A percentile compares a stretch with the other conserved stretches of the same genome.
Evolutionary conservation across 1,140 invertebrate genomes (phyloP).

Genomic region (Drosophila suzukii): DNA sequence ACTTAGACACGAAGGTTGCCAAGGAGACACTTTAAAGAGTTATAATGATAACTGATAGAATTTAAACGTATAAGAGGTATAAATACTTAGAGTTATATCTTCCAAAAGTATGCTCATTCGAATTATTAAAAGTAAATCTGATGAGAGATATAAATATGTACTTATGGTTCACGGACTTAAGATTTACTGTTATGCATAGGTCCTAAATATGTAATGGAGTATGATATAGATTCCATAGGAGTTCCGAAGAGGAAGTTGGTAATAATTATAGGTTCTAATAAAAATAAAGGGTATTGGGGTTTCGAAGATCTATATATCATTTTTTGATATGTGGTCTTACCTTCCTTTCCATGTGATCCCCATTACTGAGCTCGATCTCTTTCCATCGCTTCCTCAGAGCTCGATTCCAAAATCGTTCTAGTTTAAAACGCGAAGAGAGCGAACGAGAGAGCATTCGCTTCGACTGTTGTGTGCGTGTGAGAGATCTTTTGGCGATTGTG

Average conservation of each 20-base stretch:
- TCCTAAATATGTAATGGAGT: too few species aligned
- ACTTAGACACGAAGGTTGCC: neutral
- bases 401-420: slow-evolving; percentile 65
- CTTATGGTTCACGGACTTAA: too few species aligned
- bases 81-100: too few species aligned
- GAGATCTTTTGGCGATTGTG: slow-evolving; percentile 1
- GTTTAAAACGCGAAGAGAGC: slow-evolving; percentile 45
- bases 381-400: slow-evolving; percentile 6
- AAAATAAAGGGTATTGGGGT: neutral
- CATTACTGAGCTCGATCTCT: slow-evolving; percentile 6
- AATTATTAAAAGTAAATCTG: too few species aligned
- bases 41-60: neutral
- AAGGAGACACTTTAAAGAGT: neutral
- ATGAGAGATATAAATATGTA: too few species aligned
- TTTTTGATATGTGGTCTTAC: slow-evolving; percentile 13
- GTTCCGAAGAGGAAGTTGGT: too few species aligned
- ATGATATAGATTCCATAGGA: too few species aligned
- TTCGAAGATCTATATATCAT: neutral
- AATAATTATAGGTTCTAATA: too few species aligned
- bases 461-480: slow-evolving; percentile 5
- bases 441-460: neutral
- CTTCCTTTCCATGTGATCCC: slow-evolving; percentile 27
- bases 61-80: too few species aligned
- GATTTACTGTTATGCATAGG: too few species aligned
- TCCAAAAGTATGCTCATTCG: too few species aligned